These are phyloP conservation scores for Pharmacophagus antenor DNA, from an alignment of 2,888 invertebrate species.

Conservation along the genomic window DNA sequence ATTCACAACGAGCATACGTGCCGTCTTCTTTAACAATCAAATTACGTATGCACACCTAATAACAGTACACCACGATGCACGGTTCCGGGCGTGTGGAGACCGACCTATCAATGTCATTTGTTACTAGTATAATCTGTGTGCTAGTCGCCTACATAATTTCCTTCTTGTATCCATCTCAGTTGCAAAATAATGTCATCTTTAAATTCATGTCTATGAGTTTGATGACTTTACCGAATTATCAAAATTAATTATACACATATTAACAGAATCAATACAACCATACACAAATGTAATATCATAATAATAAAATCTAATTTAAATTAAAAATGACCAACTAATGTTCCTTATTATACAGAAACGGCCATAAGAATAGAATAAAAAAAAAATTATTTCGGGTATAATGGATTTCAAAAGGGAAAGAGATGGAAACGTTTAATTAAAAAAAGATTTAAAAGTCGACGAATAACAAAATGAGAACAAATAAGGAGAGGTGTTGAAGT, in stretches of 20 bases:
- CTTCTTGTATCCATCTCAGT: neutral
- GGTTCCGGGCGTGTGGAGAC: slow-evolving; percentile 54
- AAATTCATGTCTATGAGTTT: no score
- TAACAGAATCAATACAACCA: no score
- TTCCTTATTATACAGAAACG: no score
- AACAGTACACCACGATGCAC: slow-evolving; percentile 61
- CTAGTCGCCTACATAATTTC: neutral
- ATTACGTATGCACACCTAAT: slow-evolving; percentile 79
- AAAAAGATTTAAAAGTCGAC: neutral
- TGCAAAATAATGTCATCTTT: neutral
- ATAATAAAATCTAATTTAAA: no score
- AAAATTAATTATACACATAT: no score
- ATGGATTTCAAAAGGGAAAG: neutral
- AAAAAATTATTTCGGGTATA: no score
- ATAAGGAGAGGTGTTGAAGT: slow-evolving; percentile 28
- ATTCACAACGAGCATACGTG: slow-evolving; percentile 78
- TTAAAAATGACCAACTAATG: no score
- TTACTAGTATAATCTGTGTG: neutral
- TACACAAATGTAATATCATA: no score
- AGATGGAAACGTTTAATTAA: neutral
- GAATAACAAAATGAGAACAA: slow-evolving; percentile 5
- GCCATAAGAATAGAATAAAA: no score
- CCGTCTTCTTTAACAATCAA: slow-evolving; percentile 80
- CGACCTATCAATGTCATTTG: slow-evolving; percentile 17
- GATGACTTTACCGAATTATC: no score